phyloP scores from a whole-genome alignment of 2,113 vertebrate genomes.

The Clupea harengus region DNA sequence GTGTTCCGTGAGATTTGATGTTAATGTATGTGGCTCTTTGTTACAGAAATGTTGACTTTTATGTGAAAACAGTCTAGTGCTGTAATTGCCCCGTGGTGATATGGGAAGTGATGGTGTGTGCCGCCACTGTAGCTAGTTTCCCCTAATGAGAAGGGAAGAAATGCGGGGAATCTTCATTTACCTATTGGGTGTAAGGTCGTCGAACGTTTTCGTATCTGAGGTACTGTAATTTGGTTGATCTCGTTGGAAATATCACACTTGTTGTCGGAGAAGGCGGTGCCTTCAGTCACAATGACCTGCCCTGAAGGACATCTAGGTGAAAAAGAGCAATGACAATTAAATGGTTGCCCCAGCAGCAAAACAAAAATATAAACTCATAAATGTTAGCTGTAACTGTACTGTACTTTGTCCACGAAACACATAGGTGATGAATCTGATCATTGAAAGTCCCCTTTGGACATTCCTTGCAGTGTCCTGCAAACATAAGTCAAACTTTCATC shows the following conservation, averaged over 20 bases:
- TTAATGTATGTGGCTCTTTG: too few relatives aligned
- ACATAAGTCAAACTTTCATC: background rate
- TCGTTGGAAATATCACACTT: conserved; percentile 40
- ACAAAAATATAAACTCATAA: background rate
- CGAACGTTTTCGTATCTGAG: too few relatives aligned
- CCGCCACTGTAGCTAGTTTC: background rate
- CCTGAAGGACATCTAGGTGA: conserved; percentile 56
- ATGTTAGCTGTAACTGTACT: conserved; percentile 43
- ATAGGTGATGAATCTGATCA: conserved; percentile 58
- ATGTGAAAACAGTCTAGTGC: background rate
- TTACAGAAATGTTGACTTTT: too few relatives aligned
- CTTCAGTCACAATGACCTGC: background rate
- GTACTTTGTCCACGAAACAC: conserved; percentile 59
- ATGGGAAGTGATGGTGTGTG: background rate
- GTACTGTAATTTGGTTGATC: background rate
- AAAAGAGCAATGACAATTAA: background rate
- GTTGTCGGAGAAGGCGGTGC: conserved; percentile 52
- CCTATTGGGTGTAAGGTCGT: background rate
- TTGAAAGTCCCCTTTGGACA: conserved; percentile 69
- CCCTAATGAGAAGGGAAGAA: background rate
- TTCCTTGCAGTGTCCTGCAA: conserved; percentile 59
- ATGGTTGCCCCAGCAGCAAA: background rate
- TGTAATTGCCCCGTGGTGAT: background rate
- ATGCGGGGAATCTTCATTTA: background rate
- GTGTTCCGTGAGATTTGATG: too few relatives aligned